These are phyloP conservation scores for Ictalurus punctatus DNA, from an alignment of 2,113 vertebrate species.

Conservation along the genomic window DNA sequence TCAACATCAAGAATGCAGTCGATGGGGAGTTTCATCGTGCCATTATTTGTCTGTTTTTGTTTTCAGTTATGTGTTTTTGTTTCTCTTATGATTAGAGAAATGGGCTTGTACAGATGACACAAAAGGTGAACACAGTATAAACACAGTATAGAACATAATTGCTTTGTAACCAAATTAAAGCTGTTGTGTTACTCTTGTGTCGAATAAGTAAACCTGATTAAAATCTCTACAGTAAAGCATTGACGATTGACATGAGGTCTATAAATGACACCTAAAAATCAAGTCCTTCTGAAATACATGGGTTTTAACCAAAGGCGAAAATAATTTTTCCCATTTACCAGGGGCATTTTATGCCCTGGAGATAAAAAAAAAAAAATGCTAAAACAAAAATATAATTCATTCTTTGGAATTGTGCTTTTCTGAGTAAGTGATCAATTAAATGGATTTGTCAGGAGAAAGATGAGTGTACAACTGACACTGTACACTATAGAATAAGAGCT, in stretches of 20 bases:
- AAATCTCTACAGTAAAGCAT: neutral
- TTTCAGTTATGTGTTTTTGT: neutral
- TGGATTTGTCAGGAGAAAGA: constrained; percentile 16
- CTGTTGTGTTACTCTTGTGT: neutral
- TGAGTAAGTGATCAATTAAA: constrained; percentile 1
- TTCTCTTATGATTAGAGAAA: neutral
- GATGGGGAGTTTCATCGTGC: neutral
- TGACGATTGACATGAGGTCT: neutral
- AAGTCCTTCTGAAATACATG: constrained; percentile 15
- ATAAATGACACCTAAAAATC: neutral
- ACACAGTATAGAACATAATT: neutral
- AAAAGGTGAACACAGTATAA: neutral
- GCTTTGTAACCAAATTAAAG: neutral
- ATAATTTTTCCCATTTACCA: constrained; percentile 34
- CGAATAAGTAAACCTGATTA: neutral
- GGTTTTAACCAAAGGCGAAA: constrained; percentile 62
- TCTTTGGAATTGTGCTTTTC: neutral
- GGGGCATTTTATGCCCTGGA: neutral
- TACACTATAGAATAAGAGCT: constrained; percentile 23
- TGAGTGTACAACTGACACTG: constrained; percentile 11
- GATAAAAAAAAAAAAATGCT: neutral
- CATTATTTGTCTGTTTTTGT: neutral
- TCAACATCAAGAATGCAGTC: neutral
- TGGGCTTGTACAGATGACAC: neutral
- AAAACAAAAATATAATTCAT: neutral